Evolutionary conservation across 2,113 vertebrate genomes (phyloP).

Genomic region (Callipepla californica): DNA sequence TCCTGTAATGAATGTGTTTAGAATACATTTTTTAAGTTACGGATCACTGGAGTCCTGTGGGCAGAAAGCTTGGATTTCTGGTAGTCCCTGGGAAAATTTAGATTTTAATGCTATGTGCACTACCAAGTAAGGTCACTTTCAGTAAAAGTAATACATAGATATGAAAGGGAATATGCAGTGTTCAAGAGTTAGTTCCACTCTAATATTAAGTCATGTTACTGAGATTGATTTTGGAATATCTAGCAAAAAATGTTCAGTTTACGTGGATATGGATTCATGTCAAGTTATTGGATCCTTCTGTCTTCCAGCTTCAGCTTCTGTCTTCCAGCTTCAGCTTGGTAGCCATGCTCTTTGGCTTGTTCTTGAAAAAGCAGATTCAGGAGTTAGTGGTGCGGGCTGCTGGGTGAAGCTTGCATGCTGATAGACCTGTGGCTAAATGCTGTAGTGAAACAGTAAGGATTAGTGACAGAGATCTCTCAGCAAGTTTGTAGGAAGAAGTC

Average conservation of each 20-base stretch:
- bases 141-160: neutral
- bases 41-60: neutral
- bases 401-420: neutral
- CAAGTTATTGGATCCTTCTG: neutral
- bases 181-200: neutral
- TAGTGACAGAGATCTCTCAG: neutral
- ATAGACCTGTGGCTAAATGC: neutral
- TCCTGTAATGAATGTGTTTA: neutral
- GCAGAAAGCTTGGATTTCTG: neutral
- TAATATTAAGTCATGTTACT: neutral
- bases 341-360: neutral
- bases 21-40: neutral
- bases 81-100: neutral
- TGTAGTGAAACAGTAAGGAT: neutral
- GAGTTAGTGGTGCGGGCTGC: neutral
- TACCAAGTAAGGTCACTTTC: neutral
- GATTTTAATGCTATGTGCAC: neutral
- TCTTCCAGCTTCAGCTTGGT: neutral
- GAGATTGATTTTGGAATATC: neutral
- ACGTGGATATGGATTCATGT: neutral
- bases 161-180: neutral
- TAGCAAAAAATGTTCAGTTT: neutral
- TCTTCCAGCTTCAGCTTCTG: neutral
- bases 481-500: neutral
- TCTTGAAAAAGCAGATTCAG: neutral